Evolutionary conservation across 2,888 invertebrate genomes (phyloP).

Genomic region (Syrphus vitripennis): DNA sequence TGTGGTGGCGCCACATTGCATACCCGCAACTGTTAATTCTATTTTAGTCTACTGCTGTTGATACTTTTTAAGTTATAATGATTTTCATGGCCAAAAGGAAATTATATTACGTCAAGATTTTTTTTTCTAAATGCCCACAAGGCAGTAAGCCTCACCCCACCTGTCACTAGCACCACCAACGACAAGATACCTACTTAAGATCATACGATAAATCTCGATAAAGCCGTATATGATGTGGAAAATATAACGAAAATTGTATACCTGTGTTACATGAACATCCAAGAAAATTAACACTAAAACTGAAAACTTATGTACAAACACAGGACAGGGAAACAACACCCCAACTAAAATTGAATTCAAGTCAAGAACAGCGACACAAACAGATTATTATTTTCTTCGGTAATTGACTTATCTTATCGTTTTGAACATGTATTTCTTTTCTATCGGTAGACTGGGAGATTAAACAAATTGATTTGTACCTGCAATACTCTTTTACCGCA

Average conservation of each 20-base stretch:
- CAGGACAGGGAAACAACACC: background rate
- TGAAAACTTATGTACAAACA: background rate
- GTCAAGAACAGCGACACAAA: background rate
- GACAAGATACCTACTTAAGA: background rate
- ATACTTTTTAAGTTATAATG: background rate
- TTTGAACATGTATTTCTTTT: background rate
- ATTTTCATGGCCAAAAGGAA: background rate
- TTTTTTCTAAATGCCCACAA: background rate
- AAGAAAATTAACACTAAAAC: background rate
- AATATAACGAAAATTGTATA: background rate
- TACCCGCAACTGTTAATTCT: background rate
- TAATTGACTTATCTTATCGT: background rate
- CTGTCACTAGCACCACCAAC: background rate
- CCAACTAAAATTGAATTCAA: background rate
- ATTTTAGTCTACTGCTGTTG: background rate
- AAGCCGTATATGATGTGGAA: background rate
- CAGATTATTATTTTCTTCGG: background rate
- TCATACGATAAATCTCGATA: background rate
- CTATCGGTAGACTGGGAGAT: background rate
- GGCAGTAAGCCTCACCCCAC: background rate
- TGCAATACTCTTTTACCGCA: background rate
- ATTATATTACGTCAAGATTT: background rate
- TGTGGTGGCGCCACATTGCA: background rate
- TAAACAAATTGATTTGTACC: slow-evolving; percentile 8
- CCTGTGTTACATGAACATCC: background rate